Percentiles rank a stretch among this genome's conserved stretches.
phyloP scores from a whole-genome alignment of 2,797 vertebrate species.

The Echiichthys vipera region DNA sequence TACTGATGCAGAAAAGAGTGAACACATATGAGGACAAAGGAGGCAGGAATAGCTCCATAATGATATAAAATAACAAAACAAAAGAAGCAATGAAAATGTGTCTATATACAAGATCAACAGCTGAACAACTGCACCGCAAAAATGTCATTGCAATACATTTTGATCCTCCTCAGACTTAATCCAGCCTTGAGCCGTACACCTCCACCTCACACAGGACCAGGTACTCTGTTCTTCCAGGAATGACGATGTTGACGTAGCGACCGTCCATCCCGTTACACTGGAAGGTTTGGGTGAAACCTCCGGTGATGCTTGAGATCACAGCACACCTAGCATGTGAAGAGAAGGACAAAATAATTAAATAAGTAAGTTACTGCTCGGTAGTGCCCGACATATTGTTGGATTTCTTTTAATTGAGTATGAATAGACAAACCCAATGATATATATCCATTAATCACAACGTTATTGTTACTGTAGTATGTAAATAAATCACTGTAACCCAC shows the following conservation, averaged over 20 bases:
- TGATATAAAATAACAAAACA: too few relatives aligned
- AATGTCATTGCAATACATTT: too few relatives aligned
- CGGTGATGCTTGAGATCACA: slow-evolving; percentile 29
- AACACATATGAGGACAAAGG: too few relatives aligned
- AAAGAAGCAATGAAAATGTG: too few relatives aligned
- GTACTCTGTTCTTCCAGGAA: slow-evolving; percentile 6
- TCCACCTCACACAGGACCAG: slow-evolving; percentile 68
- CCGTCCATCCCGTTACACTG: slow-evolving; percentile 64
- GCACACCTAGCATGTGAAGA: slow-evolving; percentile 64
- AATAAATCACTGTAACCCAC: slow-evolving; percentile 2
- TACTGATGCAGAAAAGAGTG: too few relatives aligned
- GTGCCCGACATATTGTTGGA: neutral
- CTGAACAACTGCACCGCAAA: too few relatives aligned
- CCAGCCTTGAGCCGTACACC: slow-evolving; percentile 61
- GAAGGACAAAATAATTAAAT: too few relatives aligned
- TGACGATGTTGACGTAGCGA: slow-evolving; percentile 62
- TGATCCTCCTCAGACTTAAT: slow-evolving; percentile 2
- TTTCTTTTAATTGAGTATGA: neutral
- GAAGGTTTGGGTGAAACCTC: slow-evolving; percentile 34
- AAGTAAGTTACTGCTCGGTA: neutral
- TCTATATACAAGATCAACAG: neutral
- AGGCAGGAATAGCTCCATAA: too few relatives aligned
- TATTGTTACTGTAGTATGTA: too few relatives aligned
- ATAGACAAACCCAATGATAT: neutral
- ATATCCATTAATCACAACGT: neutral